phyloP scores from a whole-genome alignment of 2,888 invertebrate genomes.

The Coleophora deauratella region DNA sequence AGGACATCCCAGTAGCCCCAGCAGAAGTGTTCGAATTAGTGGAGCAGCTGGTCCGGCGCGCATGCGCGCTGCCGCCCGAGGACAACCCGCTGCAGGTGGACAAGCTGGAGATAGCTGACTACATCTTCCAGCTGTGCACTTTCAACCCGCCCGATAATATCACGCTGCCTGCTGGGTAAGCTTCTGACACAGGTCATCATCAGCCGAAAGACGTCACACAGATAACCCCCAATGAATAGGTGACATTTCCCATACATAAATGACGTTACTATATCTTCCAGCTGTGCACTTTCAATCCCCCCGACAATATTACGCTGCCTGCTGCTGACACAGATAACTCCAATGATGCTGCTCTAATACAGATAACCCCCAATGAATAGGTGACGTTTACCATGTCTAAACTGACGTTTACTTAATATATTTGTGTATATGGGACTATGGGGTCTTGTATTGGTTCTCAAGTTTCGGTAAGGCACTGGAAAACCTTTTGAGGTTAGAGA shows the following conservation, averaged over 20 bases:
- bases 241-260: too few relatives aligned
- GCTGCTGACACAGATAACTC: constrained; percentile 59
- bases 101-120: constrained; percentile 89
- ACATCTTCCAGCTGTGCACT: constrained; percentile 91
- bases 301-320: constrained; percentile 93
- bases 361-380: too few relatives aligned
- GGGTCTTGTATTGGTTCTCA: too few relatives aligned
- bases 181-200: not conserved
- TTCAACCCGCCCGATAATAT: constrained; percentile 96
- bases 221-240: too few relatives aligned
- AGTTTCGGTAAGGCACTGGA: too few relatives aligned
- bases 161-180: constrained; percentile 85
- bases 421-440: too few relatives aligned
- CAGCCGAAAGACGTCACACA: too few relatives aligned
- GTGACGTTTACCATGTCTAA: too few relatives aligned
- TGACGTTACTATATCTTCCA: constrained; percentile 93
- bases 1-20: constrained; percentile 86
- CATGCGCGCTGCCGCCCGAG: constrained; percentile 85
- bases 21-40: constrained; percentile 90
- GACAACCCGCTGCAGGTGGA: constrained; percentile 83
- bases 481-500: too few relatives aligned
- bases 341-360: too few relatives aligned
- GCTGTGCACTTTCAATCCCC: constrained; percentile 92
- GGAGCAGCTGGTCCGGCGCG: constrained; percentile 88
- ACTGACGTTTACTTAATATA: too few relatives aligned